Percentiles rank a stretch among this genome's conserved stretches.
Evolutionary conservation across 2,797 vertebrate species (phyloP).

Genomic region (Alfaro cultratus): DNA sequence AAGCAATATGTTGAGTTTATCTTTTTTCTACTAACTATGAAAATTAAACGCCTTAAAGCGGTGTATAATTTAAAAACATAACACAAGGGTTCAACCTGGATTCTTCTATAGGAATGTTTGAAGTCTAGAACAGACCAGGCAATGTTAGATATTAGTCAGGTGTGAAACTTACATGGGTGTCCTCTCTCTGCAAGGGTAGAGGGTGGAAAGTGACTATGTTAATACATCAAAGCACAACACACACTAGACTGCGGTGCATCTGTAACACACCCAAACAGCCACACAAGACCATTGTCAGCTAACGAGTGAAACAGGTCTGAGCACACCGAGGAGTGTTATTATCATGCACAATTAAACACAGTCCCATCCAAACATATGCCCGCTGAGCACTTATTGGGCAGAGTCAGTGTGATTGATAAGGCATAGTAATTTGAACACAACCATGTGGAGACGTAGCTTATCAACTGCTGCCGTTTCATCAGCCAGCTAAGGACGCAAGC

Average conservation of each 20-base stretch:
- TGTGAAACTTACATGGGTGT: slow-evolving; percentile 86
- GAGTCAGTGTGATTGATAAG: slow-evolving; percentile 69
- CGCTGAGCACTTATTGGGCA: slow-evolving; percentile 55
- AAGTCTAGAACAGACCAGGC: slow-evolving; percentile 39
- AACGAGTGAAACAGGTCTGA: slow-evolving; percentile 50
- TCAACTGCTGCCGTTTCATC: slow-evolving; percentile 49
- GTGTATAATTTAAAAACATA: neutral
- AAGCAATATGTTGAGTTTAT: neutral
- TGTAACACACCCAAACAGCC: slow-evolving; percentile 41
- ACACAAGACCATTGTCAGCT: slow-evolving; percentile 30
- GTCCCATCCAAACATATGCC: slow-evolving; percentile 57
- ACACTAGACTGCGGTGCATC: slow-evolving; percentile 41
- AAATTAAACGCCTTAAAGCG: neutral
- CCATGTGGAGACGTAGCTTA: slow-evolving; percentile 35
- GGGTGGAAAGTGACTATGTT: slow-evolving; percentile 72
- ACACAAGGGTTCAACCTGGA: slow-evolving; percentile 17
- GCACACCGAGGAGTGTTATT: slow-evolving; percentile 52
- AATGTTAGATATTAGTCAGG: slow-evolving; percentile 49
- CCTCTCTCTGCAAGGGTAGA: slow-evolving; percentile 83
- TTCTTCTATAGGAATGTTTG: slow-evolving; percentile 32
- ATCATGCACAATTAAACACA: slow-evolving; percentile 72
- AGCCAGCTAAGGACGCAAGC: slow-evolving; percentile 17
- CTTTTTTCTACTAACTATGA: neutral
- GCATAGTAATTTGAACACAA: slow-evolving; percentile 50
- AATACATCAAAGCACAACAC: slow-evolving; percentile 65